phyloP scores from a whole-genome alignment of 2,797 vertebrate genomes.

The Chrosomus eos region DNA sequence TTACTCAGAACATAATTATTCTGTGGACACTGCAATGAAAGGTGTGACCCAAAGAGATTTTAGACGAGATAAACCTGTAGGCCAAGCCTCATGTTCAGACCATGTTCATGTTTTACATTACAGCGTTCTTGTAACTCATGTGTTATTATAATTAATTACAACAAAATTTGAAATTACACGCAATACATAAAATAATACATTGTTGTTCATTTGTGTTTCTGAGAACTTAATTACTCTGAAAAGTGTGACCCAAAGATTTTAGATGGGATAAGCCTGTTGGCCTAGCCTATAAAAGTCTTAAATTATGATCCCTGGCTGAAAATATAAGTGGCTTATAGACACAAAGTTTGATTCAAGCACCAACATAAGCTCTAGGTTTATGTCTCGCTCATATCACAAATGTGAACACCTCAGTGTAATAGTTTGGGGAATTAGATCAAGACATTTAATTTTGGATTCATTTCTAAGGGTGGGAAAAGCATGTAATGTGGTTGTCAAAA shows the following conservation, averaged over 20 bases:
- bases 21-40: background rate
- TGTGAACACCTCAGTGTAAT: background rate
- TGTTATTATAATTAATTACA: constrained; percentile 25
- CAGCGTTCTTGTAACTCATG: background rate
- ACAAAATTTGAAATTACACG: background rate
- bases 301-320: background rate
- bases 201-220: background rate
- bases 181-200: background rate
- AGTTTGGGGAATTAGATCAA: background rate
- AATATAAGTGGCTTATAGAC: background rate
- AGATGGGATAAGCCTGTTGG: background rate
- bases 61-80: background rate
- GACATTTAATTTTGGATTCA: background rate
- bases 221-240: background rate
- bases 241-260: background rate
- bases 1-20: background rate
- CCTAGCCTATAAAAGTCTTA: background rate
- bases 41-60: background rate
- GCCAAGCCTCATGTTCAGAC: background rate
- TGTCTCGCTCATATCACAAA: background rate
- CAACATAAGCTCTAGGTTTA: background rate
- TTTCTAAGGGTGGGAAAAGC: background rate
- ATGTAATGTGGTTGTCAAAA: constrained; percentile 1
- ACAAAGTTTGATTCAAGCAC: background rate
- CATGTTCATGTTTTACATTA: background rate